These are phyloP conservation scores for Apodemia zela DNA, from an alignment of 2,888 invertebrate genomes.

Conservation along the genomic window DNA sequence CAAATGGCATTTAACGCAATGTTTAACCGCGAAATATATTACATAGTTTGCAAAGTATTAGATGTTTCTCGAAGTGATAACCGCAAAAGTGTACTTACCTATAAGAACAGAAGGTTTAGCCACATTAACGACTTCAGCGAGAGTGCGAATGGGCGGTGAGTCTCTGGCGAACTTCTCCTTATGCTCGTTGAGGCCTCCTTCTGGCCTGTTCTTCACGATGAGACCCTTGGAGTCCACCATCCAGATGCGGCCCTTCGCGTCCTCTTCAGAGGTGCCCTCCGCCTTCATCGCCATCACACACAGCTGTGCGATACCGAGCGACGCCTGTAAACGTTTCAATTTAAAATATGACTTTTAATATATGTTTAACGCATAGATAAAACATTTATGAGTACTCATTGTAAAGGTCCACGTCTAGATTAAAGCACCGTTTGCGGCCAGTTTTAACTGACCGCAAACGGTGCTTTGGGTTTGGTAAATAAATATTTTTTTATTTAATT, in stretches of 20 bases:
- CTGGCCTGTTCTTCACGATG: slow-evolving; percentile 91
- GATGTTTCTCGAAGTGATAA: neutral
- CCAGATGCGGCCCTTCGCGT: slow-evolving; percentile 92
- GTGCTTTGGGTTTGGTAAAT: too few relatives aligned
- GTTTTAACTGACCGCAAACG: too few relatives aligned
- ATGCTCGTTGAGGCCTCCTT: slow-evolving; percentile 89
- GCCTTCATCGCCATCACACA: slow-evolving; percentile 95
- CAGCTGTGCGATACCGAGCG: slow-evolving; percentile 95
- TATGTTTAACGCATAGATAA: too few relatives aligned
- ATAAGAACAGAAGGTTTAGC: slow-evolving; percentile 95
- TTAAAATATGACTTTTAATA: too few relatives aligned
- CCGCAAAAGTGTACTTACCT: slow-evolving; percentile 73
- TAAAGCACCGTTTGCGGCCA: too few relatives aligned
- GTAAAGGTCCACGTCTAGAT: too few relatives aligned
- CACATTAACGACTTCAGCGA: slow-evolving; percentile 89
- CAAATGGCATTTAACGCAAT: too few relatives aligned
- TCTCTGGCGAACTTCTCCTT: slow-evolving; percentile 91
- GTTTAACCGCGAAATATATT: too few relatives aligned
- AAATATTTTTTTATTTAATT: too few relatives aligned
- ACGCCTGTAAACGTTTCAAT: slow-evolving; percentile 85
- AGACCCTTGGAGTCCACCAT: slow-evolving; percentile 98
- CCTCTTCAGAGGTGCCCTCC: slow-evolving; percentile 88
- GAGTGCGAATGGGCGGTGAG: slow-evolving; percentile 86
- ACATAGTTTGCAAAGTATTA: too few relatives aligned
- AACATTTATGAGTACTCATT: too few relatives aligned